Base-by-base conservation (phyloP, 2,797 vertebrate species). In the Clarias pachynema region DNA sequence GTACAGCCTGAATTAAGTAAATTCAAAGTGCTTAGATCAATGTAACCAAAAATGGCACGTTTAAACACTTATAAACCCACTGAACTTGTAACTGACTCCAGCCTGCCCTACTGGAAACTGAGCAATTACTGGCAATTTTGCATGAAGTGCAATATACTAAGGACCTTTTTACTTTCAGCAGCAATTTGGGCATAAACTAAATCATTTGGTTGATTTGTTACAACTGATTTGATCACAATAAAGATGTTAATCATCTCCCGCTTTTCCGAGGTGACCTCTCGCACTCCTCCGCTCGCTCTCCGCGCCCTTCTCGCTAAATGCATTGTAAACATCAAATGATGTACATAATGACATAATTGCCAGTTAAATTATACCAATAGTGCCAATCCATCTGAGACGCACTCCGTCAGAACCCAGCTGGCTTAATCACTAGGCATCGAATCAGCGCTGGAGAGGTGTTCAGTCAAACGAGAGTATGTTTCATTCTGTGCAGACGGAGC, bases 401-500 rank as follows among this genome's bases (percentile, higher is more conserved):
- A 73, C 70, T 60, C 70, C 85, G 81, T 88, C 80, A 70, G 75
- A 69, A 37, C 81, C 86, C 89, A 80, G 82, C 85, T 86, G 86
- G 83, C 40, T 65, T 29, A 74, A 87, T 85, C 89, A 78, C 29
- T 66, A 84, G 85, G 86, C 81, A 81, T 87, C 90, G 77, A 85
- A 88, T 82, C 82, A 24, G 83, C 88, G 85, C 92, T 89, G 65
- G 85, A 89, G 87, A 70, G 69, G 78, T 73, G 63, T 66, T 15
- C 80, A 70, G 53, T 81, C 72, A 69, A 80, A 83, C 72, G 66
- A 74, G 84, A 59, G 49, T 86, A 70, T 80, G 63, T 84, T 86
- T 68, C 12, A 85, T 86, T 88, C 44, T 53, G 26, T 63, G 85
- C 92, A 99, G 98, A 97, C 84, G 98, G 98, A 89, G 94, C 94